phyloP scores from a whole-genome alignment of 2,113 vertebrate genomes.

The Caloenas nicobarica region DNA sequence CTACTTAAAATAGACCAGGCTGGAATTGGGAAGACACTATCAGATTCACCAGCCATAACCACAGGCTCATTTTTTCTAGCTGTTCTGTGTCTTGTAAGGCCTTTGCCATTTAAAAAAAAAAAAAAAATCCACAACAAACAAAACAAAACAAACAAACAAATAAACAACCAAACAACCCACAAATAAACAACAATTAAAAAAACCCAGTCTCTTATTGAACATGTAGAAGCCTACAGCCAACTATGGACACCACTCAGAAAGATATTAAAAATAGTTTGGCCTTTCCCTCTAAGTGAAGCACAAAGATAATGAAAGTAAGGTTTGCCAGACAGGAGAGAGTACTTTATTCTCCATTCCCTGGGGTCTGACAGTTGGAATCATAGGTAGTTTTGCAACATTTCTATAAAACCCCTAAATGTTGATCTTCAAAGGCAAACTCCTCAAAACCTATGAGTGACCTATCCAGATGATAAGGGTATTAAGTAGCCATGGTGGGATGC shows the following conservation, averaged over 20 bases:
- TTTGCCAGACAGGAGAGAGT: neutral
- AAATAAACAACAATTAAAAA: neutral
- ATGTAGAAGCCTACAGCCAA: neutral
- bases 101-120: neutral
- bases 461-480: neutral
- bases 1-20: neutral
- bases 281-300: neutral
- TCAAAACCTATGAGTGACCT: neutral
- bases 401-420: neutral
- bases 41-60: neutral
- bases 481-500: neutral
- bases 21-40: neutral
- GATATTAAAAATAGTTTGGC: neutral
- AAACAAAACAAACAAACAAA: neutral
- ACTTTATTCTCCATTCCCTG: neutral
- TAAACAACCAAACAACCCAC: neutral
- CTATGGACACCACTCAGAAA: neutral
- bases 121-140: neutral
- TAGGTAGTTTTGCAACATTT: neutral
- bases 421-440: neutral
- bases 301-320: neutral
- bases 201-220: rapidly evolving
- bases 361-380: neutral
- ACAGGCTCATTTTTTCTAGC: neutral
- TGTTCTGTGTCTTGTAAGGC: neutral